A percentile compares a stretch with the other conserved stretches of the same genome.
Conservation (phyloP, 1,140 invertebrate genomes). For the Saxidomus purpurata region DNA sequence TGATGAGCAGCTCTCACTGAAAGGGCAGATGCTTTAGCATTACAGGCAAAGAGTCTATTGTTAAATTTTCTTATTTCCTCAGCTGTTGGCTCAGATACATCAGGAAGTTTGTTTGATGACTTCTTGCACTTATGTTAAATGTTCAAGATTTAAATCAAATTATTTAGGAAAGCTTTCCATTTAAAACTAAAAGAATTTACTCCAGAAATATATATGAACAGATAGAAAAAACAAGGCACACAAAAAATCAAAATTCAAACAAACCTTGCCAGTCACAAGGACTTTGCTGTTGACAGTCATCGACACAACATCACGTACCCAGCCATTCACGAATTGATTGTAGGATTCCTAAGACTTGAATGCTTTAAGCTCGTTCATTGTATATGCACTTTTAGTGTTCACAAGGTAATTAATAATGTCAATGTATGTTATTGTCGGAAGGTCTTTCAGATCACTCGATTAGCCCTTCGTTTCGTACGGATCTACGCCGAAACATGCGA, state of each 20-base stretch:
- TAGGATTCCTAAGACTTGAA: conserved; percentile 70
- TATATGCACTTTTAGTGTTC: conserved; percentile 48
- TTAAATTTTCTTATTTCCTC: no score
- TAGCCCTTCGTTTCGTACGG: conserved; percentile 9
- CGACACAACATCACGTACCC: conserved; percentile 30
- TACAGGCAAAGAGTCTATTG: no score
- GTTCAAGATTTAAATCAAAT: no score
- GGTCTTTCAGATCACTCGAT: background rate
- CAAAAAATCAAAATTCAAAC: no score
- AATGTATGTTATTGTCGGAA: conserved; percentile 21
- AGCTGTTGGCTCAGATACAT: no score
- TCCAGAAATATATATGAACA: no score
- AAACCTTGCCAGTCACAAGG: background rate
- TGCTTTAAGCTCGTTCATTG: conserved; percentile 45
- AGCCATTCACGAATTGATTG: conserved; percentile 70
- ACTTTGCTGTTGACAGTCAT: background rate
- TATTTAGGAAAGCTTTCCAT: no score
- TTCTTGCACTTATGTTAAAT: no score
- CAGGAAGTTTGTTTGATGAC: background rate
- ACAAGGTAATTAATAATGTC: conserved; percentile 65
- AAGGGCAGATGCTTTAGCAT: no score
- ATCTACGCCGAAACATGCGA: background rate
- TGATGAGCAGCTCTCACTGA: no score
- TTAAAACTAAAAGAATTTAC: no score
- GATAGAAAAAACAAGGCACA: no score